Evolutionary conservation across 2,888 invertebrate species (phyloP).

Genomic region (Eucera pruinosa): DNA sequence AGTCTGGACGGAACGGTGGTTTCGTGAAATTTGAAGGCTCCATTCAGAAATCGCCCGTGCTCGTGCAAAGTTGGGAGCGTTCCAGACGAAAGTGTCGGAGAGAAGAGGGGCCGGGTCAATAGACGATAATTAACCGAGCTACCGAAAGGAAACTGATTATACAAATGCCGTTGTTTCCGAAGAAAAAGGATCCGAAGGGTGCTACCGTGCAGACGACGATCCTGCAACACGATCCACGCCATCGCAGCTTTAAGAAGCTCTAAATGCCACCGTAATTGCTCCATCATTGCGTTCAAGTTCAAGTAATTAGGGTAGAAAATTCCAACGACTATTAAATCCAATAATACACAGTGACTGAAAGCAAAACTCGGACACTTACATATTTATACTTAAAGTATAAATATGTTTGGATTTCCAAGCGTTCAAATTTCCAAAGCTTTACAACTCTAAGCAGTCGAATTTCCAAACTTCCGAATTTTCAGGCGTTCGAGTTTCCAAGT

Average conservation of each 20-base stretch:
- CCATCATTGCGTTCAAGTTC: slow-evolving; percentile 63
- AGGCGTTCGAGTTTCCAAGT: too few species aligned
- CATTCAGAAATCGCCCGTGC: not conserved
- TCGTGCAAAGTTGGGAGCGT: slow-evolving; percentile 2
- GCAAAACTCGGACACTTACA: too few species aligned
- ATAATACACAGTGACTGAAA: too few species aligned
- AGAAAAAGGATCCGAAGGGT: slow-evolving; percentile 35
- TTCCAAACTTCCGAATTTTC: too few species aligned
- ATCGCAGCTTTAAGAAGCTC: slow-evolving; percentile 75
- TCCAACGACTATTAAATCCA: too few species aligned
- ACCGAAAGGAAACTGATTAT: slow-evolving; percentile 55
- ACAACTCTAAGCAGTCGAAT: not conserved
- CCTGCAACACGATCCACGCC: slow-evolving; percentile 81
- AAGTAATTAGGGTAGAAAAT: too few species aligned
- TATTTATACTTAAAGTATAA: too few species aligned
- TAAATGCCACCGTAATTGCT: slow-evolving; percentile 16
- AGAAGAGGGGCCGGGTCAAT: slow-evolving; percentile 27
- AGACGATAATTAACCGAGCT: slow-evolving; percentile 57
- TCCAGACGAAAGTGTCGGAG: not conserved
- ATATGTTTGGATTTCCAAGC: too few species aligned
- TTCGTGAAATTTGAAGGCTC: not conserved
- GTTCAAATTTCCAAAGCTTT: too few species aligned
- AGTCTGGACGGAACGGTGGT: not conserved
- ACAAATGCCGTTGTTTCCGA: slow-evolving; percentile 50
- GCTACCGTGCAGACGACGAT: slow-evolving; percentile 61